Conservation (phyloP, 1,140 invertebrate species). For the Drosophila nannoptera region DNA sequence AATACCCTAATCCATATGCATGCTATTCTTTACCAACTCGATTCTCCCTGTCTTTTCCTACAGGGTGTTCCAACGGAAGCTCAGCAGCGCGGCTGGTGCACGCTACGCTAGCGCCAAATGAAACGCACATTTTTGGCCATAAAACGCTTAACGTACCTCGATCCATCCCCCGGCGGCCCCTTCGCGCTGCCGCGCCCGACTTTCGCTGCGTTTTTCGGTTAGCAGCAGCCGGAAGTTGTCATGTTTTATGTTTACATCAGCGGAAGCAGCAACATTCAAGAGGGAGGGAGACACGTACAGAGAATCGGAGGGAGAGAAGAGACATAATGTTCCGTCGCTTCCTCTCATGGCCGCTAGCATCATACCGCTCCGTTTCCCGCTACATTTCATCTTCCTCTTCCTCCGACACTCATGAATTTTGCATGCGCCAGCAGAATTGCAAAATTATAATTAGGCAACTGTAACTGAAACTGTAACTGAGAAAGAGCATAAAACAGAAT, state of each 20-base stretch:
- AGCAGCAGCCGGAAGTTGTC: constrained; percentile 59
- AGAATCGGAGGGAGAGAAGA: background rate
- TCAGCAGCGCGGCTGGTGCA: constrained; percentile 48
- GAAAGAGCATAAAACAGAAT: background rate
- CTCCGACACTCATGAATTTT: constrained; percentile 61
- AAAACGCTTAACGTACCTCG: constrained; percentile 64
- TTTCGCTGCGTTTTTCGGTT: background rate
- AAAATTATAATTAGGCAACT: constrained; percentile 75
- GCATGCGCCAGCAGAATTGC: constrained; percentile 72
- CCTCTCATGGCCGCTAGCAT: background rate
- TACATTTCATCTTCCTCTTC: background rate
- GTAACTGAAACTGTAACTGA: constrained; percentile 35
- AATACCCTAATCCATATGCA: background rate
- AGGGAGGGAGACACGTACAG: constrained; percentile 5
- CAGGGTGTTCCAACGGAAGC: constrained; percentile 34
- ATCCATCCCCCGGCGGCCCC: constrained; percentile 6
- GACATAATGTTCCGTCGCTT: constrained; percentile 14
- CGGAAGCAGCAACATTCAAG: constrained; percentile 7
- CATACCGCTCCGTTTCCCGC: background rate
- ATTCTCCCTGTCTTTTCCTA: background rate
- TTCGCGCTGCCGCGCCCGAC: background rate
- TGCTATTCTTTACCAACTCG: background rate
- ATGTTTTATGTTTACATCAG: constrained; percentile 69
- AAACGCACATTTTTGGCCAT: constrained; percentile 64
- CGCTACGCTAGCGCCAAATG: constrained; percentile 29